Evolutionary conservation across 2,888 invertebrate species (phyloP).

Genomic region (Drosophila quinaria): DNA sequence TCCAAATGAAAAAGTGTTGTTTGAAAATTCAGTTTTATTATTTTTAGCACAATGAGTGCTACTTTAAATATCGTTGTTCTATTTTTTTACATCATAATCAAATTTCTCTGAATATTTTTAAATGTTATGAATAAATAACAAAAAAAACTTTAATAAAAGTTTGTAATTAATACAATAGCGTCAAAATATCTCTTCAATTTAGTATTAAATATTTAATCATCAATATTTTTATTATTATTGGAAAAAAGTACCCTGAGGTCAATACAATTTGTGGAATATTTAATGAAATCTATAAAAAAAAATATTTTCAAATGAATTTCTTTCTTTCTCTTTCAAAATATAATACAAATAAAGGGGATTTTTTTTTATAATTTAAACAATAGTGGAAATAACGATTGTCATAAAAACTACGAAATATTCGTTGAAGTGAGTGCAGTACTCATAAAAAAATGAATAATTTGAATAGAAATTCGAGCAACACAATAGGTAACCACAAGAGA

Average conservation of each 20-base stretch:
- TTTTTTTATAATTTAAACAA: background rate
- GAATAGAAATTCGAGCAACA: slow-evolving; percentile 20
- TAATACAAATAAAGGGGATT: background rate
- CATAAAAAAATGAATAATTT: slow-evolving; percentile 23
- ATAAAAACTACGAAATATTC: too few relatives aligned
- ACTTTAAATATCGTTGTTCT: too few relatives aligned
- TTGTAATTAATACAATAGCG: background rate
- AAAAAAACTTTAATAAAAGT: background rate
- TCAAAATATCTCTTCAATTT: background rate
- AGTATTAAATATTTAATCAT: background rate
- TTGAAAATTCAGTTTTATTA: background rate
- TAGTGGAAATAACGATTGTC: background rate
- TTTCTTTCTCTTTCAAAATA: background rate
- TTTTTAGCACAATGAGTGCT: background rate
- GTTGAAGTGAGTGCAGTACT: too few relatives aligned
- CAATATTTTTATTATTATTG: background rate
- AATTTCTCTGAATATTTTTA: too few relatives aligned
- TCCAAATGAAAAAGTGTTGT: too few relatives aligned
- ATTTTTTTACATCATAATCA: too few relatives aligned
- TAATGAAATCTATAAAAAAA: background rate
- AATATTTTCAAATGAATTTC: background rate
- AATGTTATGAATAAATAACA: too few relatives aligned
- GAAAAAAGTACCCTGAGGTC: background rate
- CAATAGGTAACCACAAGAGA: background rate
- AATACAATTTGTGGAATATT: background rate